Conservation (phyloP, 1,140 invertebrate genomes). For the Centruroides sculpturatus region DNA sequence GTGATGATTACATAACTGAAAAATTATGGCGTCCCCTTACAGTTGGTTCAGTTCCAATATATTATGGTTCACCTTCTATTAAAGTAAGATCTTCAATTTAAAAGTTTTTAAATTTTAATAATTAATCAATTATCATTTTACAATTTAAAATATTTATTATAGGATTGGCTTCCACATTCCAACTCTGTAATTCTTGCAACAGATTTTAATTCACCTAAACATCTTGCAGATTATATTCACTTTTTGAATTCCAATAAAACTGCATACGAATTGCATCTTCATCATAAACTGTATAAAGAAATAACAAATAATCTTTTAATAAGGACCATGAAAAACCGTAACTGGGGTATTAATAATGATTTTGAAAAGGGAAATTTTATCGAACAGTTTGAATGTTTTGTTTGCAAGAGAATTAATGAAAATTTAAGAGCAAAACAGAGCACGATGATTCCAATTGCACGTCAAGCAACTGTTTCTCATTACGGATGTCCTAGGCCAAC, state of each 20-base stretch:
- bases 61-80: conserved; percentile 56
- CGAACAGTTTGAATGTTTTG: conserved; percentile 47
- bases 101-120: neutral
- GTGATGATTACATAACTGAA: conserved; percentile 78
- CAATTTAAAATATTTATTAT: conserved; percentile 15
- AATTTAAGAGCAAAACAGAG: neutral
- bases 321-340: conserved; percentile 29
- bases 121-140: conserved; percentile 1
- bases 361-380: conserved; percentile 32
- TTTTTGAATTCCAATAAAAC: conserved; percentile 38
- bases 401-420: conserved; percentile 33
- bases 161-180: conserved; percentile 49
- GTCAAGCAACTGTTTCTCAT: conserved; percentile 19
- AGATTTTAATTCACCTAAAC: conserved; percentile 40
- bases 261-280: conserved; percentile 40
- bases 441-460: neutral
- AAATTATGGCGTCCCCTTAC: conserved; percentile 70
- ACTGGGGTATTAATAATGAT: conserved; percentile 28
- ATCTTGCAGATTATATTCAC: conserved; percentile 38
- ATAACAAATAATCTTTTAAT: conserved; percentile 28
- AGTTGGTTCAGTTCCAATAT: conserved; percentile 61
- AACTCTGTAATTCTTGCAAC: conserved; percentile 43
- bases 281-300: conserved; percentile 17
- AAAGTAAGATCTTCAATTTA: conserved; percentile 18
- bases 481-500: conserved; percentile 13